A percentile compares a stretch with the other conserved stretches of the same genome.
Evolutionary conservation across 1,140 invertebrate genomes (phyloP).

Genomic region (Tetramorium alpestre): DNA sequence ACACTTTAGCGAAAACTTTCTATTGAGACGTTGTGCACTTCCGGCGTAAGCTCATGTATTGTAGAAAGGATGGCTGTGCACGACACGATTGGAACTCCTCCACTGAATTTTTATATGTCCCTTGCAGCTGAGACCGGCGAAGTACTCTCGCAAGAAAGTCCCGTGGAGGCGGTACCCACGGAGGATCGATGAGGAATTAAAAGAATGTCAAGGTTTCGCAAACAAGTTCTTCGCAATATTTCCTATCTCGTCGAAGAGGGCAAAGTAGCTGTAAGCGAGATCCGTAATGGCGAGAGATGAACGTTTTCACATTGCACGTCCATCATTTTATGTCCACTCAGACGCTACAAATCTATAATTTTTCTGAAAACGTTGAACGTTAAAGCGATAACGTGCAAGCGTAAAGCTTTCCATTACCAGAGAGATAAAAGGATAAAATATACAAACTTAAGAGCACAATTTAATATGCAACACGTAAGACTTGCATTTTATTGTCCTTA

Average conservation of each 20-base stretch:
- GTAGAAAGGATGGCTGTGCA: neutral
- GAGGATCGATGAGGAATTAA: constrained; percentile 42
- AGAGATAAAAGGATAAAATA: neutral
- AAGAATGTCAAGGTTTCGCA: constrained; percentile 56
- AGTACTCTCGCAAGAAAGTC: constrained; percentile 16
- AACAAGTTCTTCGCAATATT: constrained; percentile 26
- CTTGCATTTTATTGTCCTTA: neutral
- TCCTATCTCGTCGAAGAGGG: neutral
- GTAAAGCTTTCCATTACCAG: neutral
- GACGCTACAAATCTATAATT: neutral
- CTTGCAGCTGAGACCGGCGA: constrained; percentile 28
- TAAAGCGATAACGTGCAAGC: neutral
- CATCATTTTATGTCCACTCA: neutral
- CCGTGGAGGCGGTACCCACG: neutral
- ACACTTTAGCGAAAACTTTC: constrained; percentile 26
- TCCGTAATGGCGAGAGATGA: constrained; percentile 11
- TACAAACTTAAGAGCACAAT: neutral
- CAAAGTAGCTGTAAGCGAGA: constrained; percentile 5
- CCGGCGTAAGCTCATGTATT: constrained; percentile 3
- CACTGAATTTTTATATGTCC: constrained; percentile 49
- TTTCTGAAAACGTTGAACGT: neutral
- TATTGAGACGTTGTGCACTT: constrained; percentile 24
- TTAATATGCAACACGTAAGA: neutral
- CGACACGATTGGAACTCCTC: constrained; percentile 32
- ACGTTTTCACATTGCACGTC: neutral